Conservation (phyloP, 2,888 invertebrate genomes). For the Fragum sueziense region DNA sequence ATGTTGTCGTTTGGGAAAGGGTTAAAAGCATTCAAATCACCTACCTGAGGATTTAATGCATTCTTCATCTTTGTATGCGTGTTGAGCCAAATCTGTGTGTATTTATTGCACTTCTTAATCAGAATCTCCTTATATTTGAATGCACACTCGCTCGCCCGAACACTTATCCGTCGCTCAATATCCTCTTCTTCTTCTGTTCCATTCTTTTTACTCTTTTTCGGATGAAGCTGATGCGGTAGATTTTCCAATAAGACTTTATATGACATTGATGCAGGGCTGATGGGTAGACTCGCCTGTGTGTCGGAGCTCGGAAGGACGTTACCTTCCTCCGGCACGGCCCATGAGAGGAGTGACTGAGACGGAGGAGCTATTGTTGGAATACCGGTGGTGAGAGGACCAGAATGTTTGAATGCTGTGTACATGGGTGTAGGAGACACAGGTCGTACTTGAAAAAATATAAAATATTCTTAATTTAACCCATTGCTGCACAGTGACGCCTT, state of each 20-base stretch:
- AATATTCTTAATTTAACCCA: no score
- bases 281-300: conserved; percentile 66
- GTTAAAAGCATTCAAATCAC: neutral
- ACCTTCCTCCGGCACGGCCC: conserved; percentile 13
- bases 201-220: conserved; percentile 61
- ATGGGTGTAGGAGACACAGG: conserved; percentile 67
- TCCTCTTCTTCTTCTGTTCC: conserved; percentile 60
- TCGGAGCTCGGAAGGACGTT: conserved; percentile 1
- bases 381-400: conserved; percentile 34
- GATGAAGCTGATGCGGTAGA: conserved; percentile 73
- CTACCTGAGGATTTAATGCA: conserved; percentile 86
- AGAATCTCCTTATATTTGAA: conserved; percentile 84
- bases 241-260: conserved; percentile 74
- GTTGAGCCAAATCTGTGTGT: conserved; percentile 85
- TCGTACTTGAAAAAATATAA: conserved; percentile 33
- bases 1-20: neutral
- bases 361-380: conserved; percentile 33
- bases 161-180: conserved; percentile 78
- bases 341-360: conserved; percentile 35
- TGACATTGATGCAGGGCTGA: conserved; percentile 76
- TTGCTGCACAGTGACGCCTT: no score
- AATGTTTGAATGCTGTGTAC: conserved; percentile 68
- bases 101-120: conserved; percentile 85
- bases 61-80: conserved; percentile 85
- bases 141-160: conserved; percentile 81